Base-by-base conservation (phyloP, 2,888 invertebrate genomes). In the Diplazon laetatorius region DNA sequence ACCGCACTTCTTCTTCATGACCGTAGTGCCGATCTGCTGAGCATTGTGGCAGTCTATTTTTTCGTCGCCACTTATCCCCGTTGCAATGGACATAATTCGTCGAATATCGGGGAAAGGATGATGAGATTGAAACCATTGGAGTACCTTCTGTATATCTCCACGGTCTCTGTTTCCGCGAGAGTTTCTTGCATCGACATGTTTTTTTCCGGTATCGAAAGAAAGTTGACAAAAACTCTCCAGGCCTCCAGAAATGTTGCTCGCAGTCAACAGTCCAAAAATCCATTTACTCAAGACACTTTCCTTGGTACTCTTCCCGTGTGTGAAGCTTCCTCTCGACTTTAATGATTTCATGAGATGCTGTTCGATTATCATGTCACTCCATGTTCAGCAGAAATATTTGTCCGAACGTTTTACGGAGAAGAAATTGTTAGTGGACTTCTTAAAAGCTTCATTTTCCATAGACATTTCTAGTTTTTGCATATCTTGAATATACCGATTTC, bases 321-420 rank as follows among this genome's bases (percentile, higher is more conserved):
- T 80, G 65, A 74, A 74, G 63, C 77, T 78, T 3, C 5, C 39
- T 39, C 12, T 18, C 9, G 39, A 37, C 12, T 59, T 59, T 59
- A 35, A 59, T 6, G 59, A 39, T 18, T 39, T 59, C 35, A 59
- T 59, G 37, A 59, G 37, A 18, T n/a, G 8, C 35, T 59, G 59
- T 39, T 59, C 59, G 39, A 18, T 59, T 16, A 59, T 12, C 59
- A 59, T 59, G 12, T 83, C 82, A n/a, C 74, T 76, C 18, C 65
- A 70, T 69, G 80, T 84, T 10, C 83, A 81, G 73, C 63, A 69
- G 25, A 74, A 82, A 82, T 82, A 83, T 55, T 42, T 46, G 72
- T 83, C 78, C 9, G 81, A 75, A 50, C 84, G 76, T 73, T 81
- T 72, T 22, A 74, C 30, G 20, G 78, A 78, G 65, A 72, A 81